These are phyloP conservation scores for Corbicula japonica DNA, from an alignment of 2,888 invertebrate genomes.

Conservation along the genomic window DNA sequence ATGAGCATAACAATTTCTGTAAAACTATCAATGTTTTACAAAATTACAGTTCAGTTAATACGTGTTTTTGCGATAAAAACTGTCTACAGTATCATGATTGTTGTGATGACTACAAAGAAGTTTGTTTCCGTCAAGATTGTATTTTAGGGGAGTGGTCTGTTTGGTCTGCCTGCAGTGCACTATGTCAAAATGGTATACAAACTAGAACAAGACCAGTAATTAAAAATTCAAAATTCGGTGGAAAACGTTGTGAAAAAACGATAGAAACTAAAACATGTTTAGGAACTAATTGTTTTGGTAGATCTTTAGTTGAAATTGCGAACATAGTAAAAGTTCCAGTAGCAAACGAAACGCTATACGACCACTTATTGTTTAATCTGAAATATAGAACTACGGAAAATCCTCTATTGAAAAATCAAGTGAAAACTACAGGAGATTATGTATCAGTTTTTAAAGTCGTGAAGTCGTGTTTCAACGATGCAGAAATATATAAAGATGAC, in stretches of 20 bases:
- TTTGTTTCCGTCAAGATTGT: not conserved
- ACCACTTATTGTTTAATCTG: not conserved
- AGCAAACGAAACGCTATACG: not conserved
- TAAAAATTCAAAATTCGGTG: not conserved
- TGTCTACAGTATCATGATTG: not conserved
- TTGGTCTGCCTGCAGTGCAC: not conserved
- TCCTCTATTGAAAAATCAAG: not conserved
- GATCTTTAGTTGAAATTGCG: not conserved
- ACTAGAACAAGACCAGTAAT: not conserved
- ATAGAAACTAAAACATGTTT: not conserved
- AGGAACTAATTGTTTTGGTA: not conserved
- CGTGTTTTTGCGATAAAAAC: not conserved
- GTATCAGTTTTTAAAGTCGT: not conserved
- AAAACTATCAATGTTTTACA: not conserved
- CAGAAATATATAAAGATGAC: not conserved
- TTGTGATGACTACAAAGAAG: not conserved
- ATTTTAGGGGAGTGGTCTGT: not conserved
- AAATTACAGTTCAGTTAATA: not conserved
- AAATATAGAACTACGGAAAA: not conserved
- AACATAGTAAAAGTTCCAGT: not conserved
- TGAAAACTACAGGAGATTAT: not conserved
- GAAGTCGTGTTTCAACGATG: not conserved
- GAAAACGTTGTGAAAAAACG: not conserved
- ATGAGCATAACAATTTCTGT: not conserved
- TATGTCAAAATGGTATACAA: not conserved